A percentile compares a stretch with the other conserved stretches of the same genome.
Conservation (phyloP, 2,888 invertebrate species). For the Agriotes lineatus region DNA sequence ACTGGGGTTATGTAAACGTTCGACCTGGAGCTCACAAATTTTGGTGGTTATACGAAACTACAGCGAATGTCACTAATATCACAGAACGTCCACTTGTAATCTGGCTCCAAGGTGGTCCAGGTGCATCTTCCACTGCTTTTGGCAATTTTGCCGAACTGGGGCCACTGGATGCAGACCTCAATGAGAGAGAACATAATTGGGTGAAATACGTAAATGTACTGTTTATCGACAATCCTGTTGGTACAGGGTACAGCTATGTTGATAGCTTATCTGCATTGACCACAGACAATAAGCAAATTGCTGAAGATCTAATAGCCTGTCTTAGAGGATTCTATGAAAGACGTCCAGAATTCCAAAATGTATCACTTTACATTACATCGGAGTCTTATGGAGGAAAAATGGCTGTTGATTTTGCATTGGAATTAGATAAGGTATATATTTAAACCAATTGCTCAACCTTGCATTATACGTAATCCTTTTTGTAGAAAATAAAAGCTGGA, state of each 20-base stretch:
- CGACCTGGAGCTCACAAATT: constrained; percentile 84
- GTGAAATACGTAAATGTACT: constrained; percentile 84
- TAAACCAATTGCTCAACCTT: too few species aligned
- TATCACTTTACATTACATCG: constrained; percentile 72
- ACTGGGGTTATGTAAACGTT: constrained; percentile 81
- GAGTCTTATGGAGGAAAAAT: constrained; percentile 80
- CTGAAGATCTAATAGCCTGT: constrained; percentile 69
- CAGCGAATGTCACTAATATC: constrained; percentile 69
- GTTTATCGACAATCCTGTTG: constrained; percentile 91
- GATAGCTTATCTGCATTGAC: constrained; percentile 68
- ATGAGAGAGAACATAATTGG: constrained; percentile 83
- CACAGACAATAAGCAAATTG: constrained; percentile 72
- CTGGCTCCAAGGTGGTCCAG: constrained; percentile 93
- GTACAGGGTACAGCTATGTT: constrained; percentile 86
- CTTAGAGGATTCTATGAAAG: constrained; percentile 67
- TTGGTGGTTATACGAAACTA: constrained; percentile 88
- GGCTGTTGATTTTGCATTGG: constrained; percentile 52
- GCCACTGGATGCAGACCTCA: constrained; percentile 76
- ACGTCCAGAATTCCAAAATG: constrained; percentile 68
- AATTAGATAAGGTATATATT: constrained; percentile 23
- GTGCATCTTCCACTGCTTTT: constrained; percentile 68
- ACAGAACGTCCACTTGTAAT: constrained; percentile 82
- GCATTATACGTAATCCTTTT: too few species aligned
- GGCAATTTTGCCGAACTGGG: constrained; percentile 88
- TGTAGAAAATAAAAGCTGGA: constrained; percentile 48